Base-by-base conservation (phyloP, 2,113 vertebrate species). In the Galemys pyrenaicus region DNA sequence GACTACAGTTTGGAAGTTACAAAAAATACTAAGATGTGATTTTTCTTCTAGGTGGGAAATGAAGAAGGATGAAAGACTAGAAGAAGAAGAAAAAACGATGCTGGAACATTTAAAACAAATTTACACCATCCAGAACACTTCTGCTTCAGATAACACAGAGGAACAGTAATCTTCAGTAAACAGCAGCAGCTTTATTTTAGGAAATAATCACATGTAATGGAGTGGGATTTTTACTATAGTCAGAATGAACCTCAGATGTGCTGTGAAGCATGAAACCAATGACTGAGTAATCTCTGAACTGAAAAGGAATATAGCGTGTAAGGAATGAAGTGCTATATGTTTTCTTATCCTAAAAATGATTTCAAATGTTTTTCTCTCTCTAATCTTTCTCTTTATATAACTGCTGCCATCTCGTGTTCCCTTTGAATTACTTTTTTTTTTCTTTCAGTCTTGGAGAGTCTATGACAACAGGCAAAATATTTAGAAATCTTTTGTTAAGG, bases 1-100 rank as follows among this genome's bases (percentile, higher is more conserved):
- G 70, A 41, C 56, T 83, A 12, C n/a, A 46, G 65, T 49, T 84
- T 81, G 28, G 28, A 95, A 91, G 15, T 92, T 78, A 95, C 56
- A 74, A 70, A n/a, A 94, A 96, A 87, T 82, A 80, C 62, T 96
- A 79, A 85, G 24, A 93, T 93, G 1, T 64, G 87, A 13, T 95
- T 97, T 98, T 97, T 98, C 67, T 97, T 98, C 96, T 98, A 99
- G 99, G 97, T 99, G 99, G 99, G 99, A 99, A 98, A 99, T 99
- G 98, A 99, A 98, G 97, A 98, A 99, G 54, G 98, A 90, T 74
- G 98, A 98, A 51, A 97, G 91, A 95, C 98, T 99, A 89, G 98
- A 99, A 97, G 99, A 99, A 15, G 98, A 98, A 85, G 99, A 99
- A 95, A 98, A 98, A 95, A 89, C 88, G 65, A 98, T 99, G 97